Evolutionary conservation across 2,888 invertebrate genomes (phyloP).

Genomic region (Sericinus montela): DNA sequence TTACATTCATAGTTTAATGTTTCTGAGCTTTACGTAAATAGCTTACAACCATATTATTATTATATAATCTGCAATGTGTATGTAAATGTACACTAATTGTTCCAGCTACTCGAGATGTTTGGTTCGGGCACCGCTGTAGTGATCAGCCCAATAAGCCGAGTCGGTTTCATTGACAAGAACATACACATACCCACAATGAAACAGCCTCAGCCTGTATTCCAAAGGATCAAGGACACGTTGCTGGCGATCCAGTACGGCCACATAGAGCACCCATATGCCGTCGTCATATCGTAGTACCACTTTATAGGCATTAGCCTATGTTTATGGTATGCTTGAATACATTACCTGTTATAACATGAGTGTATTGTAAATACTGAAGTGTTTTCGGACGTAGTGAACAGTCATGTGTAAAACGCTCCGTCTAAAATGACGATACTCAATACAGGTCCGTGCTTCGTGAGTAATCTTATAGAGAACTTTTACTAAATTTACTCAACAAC

Average conservation of each 20-base stretch:
- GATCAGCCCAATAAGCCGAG: conserved; percentile 93
- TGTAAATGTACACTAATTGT: conserved; percentile 21
- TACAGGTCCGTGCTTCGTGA: neutral
- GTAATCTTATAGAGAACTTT: neutral
- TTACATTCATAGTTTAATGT: no score
- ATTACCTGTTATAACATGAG: conserved; percentile 11
- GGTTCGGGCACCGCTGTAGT: conserved; percentile 99
- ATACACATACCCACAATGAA: conserved; percentile 87
- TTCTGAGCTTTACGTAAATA: no score
- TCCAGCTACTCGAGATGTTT: conserved; percentile 95
- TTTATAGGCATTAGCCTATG: conserved; percentile 17
- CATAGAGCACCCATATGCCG: conserved; percentile 89
- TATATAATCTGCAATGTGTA: no score
- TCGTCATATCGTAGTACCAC: conserved; percentile 60
- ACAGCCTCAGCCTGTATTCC: conserved; percentile 85
- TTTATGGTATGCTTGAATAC: neutral
- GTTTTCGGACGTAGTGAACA: conserved; percentile 3
- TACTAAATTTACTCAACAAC: neutral
- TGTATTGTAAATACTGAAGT: conserved; percentile 11
- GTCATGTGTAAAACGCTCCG: neutral
- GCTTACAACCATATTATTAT: no score
- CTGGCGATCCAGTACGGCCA: conserved; percentile 94
- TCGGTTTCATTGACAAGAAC: conserved; percentile 86
- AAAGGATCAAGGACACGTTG: conserved; percentile 86
- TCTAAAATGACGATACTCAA: conserved; percentile 1